Conservation (phyloP, 2,888 invertebrate genomes). For the Drosophila acutilabella region DNA sequence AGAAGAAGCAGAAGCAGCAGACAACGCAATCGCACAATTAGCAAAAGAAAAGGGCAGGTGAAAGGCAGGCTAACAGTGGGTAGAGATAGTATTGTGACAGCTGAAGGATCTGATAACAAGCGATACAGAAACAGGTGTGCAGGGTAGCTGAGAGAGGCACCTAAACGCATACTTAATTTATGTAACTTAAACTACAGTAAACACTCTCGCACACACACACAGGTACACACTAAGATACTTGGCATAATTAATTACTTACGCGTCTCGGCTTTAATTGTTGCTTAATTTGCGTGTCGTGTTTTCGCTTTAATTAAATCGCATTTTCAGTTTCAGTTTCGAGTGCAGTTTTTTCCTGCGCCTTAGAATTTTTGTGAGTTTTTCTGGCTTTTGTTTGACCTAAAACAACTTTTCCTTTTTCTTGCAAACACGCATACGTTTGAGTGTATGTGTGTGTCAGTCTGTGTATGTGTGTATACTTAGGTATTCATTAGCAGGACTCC, state of each 20-base stretch:
- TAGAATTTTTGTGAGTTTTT: constrained; percentile 8
- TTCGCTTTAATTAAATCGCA: constrained; percentile 44
- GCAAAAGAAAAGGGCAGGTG: constrained; percentile 23
- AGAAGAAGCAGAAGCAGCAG: constrained; percentile 12
- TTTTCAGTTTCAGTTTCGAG: constrained; percentile 13
- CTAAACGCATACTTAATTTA: neutral
- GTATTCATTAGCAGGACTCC: constrained; percentile 52
- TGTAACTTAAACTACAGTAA: too few species aligned
- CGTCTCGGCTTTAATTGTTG: constrained; percentile 35
- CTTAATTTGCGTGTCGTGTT: constrained; percentile 19
- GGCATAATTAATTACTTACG: constrained; percentile 55
- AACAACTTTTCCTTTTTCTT: constrained; percentile 58
- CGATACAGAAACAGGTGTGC: constrained; percentile 47
- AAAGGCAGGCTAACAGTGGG: neutral
- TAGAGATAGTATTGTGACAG: constrained; percentile 21
- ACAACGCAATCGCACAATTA: constrained; percentile 53
- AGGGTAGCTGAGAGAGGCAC: neutral
- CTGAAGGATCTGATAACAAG: constrained; percentile 63
- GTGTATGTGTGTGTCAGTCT: constrained; percentile 18
- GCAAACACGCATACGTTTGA: constrained; percentile 5
- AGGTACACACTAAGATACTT: constrained; percentile 13
- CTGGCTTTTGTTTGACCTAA: constrained; percentile 72
- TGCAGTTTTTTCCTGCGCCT: constrained; percentile 9
- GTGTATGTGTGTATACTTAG: constrained; percentile 44
- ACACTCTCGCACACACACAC: too few species aligned